A percentile compares a stretch with the other conserved stretches of the same genome.
Evolutionary conservation across 2,113 vertebrate species (phyloP).

Genomic region (Bolborhynchus lineola): DNA sequence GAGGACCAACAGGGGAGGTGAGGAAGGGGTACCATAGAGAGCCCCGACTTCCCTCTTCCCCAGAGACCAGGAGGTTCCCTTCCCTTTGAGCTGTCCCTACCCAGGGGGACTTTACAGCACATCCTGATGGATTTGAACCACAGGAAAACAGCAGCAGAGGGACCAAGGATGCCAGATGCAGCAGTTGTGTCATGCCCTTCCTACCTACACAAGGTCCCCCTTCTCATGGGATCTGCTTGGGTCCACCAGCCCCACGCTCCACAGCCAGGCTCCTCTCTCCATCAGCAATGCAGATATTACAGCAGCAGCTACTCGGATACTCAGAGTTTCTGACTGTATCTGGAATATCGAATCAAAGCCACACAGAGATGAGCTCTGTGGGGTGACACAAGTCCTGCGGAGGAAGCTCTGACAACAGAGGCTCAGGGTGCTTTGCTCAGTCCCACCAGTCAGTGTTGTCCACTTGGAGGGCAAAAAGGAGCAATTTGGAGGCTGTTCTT

Average conservation of each 20-base stretch:
- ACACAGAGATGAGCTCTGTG: not conserved
- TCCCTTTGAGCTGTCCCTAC: not conserved
- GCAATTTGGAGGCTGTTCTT: not conserved
- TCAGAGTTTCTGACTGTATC: not conserved
- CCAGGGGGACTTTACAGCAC: not conserved
- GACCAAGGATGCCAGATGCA: not conserved
- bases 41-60: not conserved
- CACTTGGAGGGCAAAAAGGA: not conserved
- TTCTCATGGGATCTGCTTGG: not conserved
- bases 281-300: not conserved
- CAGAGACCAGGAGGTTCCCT: not conserved
- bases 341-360: slow-evolving; percentile 1
- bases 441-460: not conserved
- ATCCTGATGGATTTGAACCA: not conserved
- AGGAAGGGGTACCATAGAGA: not conserved
- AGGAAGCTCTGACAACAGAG: not conserved
- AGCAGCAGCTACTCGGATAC: not conserved
- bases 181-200: not conserved
- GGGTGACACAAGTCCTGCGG: not conserved
- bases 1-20: not conserved
- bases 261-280: not conserved
- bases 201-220: not conserved
- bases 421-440: not conserved
- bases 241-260: not conserved
- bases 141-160: not conserved